Percentiles rank a stretch among this genome's conserved stretches.
Evolutionary conservation across 2,888 invertebrate species (phyloP).

Genomic region (Biston stratarius): DNA sequence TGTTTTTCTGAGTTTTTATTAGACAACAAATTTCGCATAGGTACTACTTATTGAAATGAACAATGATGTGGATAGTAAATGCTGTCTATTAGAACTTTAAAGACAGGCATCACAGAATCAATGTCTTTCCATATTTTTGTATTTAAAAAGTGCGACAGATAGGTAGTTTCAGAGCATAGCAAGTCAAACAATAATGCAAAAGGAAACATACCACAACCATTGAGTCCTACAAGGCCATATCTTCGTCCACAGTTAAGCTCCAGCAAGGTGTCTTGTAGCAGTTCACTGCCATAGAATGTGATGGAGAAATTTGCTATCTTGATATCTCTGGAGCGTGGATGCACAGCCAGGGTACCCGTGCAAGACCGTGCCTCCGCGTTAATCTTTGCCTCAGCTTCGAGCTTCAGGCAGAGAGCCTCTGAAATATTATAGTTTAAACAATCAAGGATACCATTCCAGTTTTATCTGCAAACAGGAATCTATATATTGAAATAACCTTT

Average conservation of each 20-base stretch:
- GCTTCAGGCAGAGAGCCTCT: conserved; percentile 94
- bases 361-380: conserved; percentile 97
- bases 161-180: not conserved
- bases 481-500: no score
- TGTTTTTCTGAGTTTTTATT: no score
- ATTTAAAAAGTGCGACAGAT: no score
- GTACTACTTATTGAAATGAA: no score
- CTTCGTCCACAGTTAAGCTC: conserved; percentile 99
- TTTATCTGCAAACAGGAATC: no score
- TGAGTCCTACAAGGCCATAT: conserved; percentile 98
- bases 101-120: not conserved
- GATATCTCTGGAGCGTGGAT: conserved; percentile 97
- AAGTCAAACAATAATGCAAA: not conserved
- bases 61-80: no score
- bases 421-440: conserved; percentile 52
- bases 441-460: not conserved
- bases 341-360: conserved; percentile 97
- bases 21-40: no score
- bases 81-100: not conserved
- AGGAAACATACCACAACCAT: conserved; percentile 93
- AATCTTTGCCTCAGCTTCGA: conserved; percentile 96
- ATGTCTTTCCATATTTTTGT: no score
- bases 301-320: conserved; percentile 98
- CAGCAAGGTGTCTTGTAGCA: conserved; percentile 97
- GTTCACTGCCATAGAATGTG: conserved; percentile 98